Conservation (phyloP, 2,113 vertebrate genomes). For the Syngnathoides biaculeatus region DNA sequence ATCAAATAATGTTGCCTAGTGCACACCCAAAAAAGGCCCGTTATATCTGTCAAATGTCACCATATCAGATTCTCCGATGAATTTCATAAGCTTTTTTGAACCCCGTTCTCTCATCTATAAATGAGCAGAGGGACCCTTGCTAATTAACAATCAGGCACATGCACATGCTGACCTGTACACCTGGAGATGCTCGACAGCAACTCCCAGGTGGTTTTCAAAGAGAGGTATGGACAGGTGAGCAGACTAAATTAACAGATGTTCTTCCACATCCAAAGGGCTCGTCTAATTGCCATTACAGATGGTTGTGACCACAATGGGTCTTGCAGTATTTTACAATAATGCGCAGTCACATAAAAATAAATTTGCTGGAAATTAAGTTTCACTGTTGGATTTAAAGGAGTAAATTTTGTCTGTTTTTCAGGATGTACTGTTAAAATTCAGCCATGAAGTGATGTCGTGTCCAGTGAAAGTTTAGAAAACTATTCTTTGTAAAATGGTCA, state of each 20-base stretch:
- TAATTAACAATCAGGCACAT: conserved; percentile 52
- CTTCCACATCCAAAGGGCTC: conserved; percentile 28
- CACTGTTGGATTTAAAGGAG: background rate
- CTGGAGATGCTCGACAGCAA: conserved; percentile 50
- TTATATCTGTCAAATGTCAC: conserved; percentile 8
- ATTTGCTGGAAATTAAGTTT: background rate
- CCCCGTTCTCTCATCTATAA: background rate
- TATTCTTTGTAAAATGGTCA: no score
- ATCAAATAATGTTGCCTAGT: background rate
- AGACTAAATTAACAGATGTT: conserved; percentile 65
- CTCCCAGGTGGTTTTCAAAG: conserved; percentile 51
- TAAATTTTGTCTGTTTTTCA: no score
- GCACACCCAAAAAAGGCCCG: background rate
- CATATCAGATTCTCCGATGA: background rate
- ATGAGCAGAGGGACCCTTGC: conserved; percentile 27
- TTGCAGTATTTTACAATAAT: background rate
- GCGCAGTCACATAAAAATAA: background rate
- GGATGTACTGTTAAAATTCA: no score
- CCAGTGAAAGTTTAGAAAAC: no score
- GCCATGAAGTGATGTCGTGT: no score
- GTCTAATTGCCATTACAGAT: conserved; percentile 59
- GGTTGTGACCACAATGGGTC: conserved; percentile 14
- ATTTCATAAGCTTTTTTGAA: conserved; percentile 9
- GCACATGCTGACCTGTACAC: conserved; percentile 42
- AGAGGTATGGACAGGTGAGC: conserved; percentile 31